Conservation (phyloP, 2,888 invertebrate species). For the Carabus problematicus region DNA sequence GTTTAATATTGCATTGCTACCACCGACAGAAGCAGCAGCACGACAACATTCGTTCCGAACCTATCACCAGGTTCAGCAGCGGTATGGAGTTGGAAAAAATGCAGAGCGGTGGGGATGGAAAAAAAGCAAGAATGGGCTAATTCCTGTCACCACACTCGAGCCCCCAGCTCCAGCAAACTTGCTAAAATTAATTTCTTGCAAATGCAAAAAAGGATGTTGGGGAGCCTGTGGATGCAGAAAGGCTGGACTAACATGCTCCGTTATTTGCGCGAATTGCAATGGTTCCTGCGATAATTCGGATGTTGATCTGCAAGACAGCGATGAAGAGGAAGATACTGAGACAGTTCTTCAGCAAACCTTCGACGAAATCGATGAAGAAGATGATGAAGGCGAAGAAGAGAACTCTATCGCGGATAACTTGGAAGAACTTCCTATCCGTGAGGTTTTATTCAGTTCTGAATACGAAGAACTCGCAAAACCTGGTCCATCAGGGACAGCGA, state of each 20-base stretch:
- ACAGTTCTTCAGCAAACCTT: slow-evolving; percentile 44
- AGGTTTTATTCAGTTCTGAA: not conserved
- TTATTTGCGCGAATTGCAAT: slow-evolving; percentile 45
- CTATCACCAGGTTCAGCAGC: too few relatives aligned
- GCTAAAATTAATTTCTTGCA: too few relatives aligned
- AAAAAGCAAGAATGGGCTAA: too few relatives aligned
- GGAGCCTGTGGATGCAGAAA: too few relatives aligned
- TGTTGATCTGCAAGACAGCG: slow-evolving; percentile 46
- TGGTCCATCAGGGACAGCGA: slow-evolving; percentile 1
- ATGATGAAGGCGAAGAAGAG: not conserved
- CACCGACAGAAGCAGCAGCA: too few relatives aligned
- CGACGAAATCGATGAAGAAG: slow-evolving; percentile 21
- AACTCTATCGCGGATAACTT: not conserved
- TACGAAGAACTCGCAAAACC: not conserved
- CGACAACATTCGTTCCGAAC: too few relatives aligned
- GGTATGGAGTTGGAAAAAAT: too few relatives aligned
- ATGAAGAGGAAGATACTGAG: slow-evolving; percentile 49
- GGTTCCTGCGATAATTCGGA: too few relatives aligned
- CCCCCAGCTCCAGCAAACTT: too few relatives aligned
- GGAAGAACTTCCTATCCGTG: not conserved
- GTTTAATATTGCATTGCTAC: too few relatives aligned
- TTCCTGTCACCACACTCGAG: too few relatives aligned
- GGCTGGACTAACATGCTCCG: slow-evolving; percentile 44
- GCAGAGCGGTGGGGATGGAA: too few relatives aligned
- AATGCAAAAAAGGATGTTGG: slow-evolving; percentile 43